A percentile compares a stretch with the other conserved stretches of the same genome.
phyloP scores from a whole-genome alignment of 2,888 invertebrate genomes.

The Bellardia pandia region DNA sequence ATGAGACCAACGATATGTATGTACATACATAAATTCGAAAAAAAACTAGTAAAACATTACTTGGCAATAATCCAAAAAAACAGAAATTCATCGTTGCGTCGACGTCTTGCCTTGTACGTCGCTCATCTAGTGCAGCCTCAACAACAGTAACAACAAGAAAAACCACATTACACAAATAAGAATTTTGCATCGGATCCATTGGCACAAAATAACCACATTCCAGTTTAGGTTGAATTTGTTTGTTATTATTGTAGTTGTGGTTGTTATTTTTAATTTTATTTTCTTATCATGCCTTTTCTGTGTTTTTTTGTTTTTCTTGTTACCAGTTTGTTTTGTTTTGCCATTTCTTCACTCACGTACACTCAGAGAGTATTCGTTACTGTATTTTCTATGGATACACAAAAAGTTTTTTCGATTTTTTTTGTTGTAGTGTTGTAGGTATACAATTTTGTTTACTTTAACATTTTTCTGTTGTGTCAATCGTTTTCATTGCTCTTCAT shows the following conservation, averaged over 20 bases:
- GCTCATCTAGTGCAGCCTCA: slow-evolving; percentile 5
- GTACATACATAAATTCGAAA: too few relatives aligned
- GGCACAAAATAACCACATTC: slow-evolving; percentile 73
- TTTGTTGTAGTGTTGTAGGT: background rate
- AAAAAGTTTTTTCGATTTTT: background rate
- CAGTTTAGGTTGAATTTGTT: slow-evolving; percentile 61
- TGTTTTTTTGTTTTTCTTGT: slow-evolving; percentile 15
- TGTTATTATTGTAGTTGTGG: slow-evolving; percentile 15
- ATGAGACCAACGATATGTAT: too few relatives aligned
- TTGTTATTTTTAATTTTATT: slow-evolving; percentile 44
- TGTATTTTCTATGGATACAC: slow-evolving; percentile 14
- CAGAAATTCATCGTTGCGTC: slow-evolving; percentile 29
- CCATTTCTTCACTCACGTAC: slow-evolving; percentile 29
- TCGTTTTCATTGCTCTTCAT: slow-evolving; percentile 27
- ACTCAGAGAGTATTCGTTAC: slow-evolving; percentile 8
- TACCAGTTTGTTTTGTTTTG: slow-evolving; percentile 68
- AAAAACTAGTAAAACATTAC: slow-evolving; percentile 50
- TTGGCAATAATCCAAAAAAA: slow-evolving; percentile 68
- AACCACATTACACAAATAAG: slow-evolving; percentile 65
- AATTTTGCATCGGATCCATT: slow-evolving; percentile 67
- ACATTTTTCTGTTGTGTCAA: slow-evolving; percentile 33
- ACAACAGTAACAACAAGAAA: slow-evolving; percentile 63
- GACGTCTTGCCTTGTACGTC: slow-evolving; percentile 28
- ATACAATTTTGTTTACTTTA: slow-evolving; percentile 66
- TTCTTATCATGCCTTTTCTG: slow-evolving; percentile 38